Conservation (phyloP, 2,113 vertebrate genomes). For the Pseudonaja textilis region DNA sequence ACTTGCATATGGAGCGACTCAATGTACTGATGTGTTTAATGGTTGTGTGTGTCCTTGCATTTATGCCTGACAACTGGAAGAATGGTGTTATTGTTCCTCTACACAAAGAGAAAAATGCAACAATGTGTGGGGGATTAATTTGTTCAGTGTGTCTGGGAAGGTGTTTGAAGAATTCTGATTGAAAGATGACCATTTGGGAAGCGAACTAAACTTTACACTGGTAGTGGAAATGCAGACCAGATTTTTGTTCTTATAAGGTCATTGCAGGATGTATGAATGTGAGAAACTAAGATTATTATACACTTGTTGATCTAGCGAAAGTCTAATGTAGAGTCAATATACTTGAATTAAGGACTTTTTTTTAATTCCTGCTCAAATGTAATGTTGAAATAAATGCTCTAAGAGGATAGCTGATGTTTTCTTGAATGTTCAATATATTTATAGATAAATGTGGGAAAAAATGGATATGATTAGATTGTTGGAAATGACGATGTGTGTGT, state of each 20-base stretch:
- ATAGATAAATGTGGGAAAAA: neutral
- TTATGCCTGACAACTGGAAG: neutral
- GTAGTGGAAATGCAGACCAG: neutral
- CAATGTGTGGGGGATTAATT: neutral
- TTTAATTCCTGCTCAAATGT: neutral
- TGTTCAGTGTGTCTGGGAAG: neutral
- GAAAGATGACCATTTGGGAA: neutral
- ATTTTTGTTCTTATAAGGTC: neutral
- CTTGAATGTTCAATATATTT: neutral
- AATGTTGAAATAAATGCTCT: neutral
- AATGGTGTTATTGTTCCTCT: neutral
- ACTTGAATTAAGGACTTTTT: neutral
- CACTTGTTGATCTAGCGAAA: neutral
- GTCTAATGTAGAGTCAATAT: neutral
- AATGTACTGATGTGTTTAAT: neutral
- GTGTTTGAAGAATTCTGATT: neutral
- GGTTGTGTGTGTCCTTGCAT: neutral
- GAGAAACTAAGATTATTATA: neutral
- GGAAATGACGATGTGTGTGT: neutral
- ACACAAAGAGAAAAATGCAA: neutral
- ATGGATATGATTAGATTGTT: neutral
- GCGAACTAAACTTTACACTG: neutral
- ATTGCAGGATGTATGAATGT: neutral
- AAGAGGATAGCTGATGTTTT: neutral
- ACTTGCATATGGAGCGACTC: neutral